Conservation (phyloP, 1,140 invertebrate species). For the Ostrea edulis region DNA sequence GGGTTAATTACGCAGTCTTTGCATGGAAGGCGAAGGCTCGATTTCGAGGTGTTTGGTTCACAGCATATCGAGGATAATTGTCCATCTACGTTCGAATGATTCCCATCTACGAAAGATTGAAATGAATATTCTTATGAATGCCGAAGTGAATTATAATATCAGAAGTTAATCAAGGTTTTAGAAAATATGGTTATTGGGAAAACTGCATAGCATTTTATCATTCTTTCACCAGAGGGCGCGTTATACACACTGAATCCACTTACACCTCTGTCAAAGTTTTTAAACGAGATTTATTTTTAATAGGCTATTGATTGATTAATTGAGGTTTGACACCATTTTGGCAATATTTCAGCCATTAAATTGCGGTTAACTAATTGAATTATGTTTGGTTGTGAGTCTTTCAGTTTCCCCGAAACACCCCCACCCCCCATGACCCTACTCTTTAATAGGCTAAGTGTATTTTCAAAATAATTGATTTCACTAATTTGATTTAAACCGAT, state of each 20-base stretch:
- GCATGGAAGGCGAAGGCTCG: neutral
- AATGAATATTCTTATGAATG: neutral
- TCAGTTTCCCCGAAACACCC: too few species aligned
- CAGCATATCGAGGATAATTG: neutral
- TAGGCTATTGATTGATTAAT: too few species aligned
- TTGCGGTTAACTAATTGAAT: too few species aligned
- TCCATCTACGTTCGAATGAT: neutral
- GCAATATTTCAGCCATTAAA: too few species aligned
- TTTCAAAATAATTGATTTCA: too few species aligned
- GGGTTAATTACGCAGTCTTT: neutral
- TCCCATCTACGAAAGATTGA: neutral
- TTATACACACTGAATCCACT: neutral
- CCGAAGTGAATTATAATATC: neutral
- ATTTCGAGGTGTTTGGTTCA: neutral
- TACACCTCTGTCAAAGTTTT: neutral
- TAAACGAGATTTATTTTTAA: too few species aligned
- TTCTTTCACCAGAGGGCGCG: neutral
- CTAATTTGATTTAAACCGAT: too few species aligned
- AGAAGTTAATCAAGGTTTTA: neutral
- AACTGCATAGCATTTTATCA: neutral
- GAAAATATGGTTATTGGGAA: neutral
- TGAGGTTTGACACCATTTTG: too few species aligned
- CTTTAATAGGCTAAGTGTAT: too few species aligned
- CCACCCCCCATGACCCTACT: too few species aligned
- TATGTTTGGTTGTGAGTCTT: too few species aligned